These are phyloP conservation scores for Furcifer pardalis DNA, from an alignment of 2,797 vertebrate genomes.

Conservation along the genomic window DNA sequence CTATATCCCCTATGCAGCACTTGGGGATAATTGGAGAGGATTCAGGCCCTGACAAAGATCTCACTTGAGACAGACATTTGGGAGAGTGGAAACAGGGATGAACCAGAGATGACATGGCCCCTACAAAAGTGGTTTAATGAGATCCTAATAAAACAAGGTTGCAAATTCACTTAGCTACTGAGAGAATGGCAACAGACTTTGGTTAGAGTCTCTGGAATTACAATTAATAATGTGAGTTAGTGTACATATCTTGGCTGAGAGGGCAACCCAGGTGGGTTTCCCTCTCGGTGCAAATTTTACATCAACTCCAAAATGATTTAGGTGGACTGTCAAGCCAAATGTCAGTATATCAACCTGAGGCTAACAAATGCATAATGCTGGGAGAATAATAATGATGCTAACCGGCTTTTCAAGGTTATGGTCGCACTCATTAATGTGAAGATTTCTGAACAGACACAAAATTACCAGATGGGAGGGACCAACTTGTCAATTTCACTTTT, in stretches of 20 bases:
- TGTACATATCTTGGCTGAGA: neutral
- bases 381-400: neutral
- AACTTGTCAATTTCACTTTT: too few relatives aligned
- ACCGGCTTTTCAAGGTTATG: neutral
- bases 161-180: neutral
- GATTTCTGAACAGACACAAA: neutral
- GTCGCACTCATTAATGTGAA: neutral
- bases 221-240: neutral
- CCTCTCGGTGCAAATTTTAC: neutral
- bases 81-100: neutral
- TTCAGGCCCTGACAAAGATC: neutral
- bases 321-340: too few relatives aligned
- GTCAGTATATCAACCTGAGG: neutral
- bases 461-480: too few relatives aligned
- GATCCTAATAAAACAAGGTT: neutral
- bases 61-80: neutral
- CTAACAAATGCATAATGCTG: neutral
- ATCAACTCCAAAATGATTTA: neutral
- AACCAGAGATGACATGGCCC: neutral
- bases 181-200: neutral
- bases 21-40: constrained; percentile 10
- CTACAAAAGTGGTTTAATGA: neutral
- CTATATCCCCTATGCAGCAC: constrained; percentile 8
- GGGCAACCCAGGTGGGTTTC: neutral
- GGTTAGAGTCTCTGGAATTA: neutral